Conservation (phyloP, 2,797 vertebrate species). For the Tiaroga cobitis region DNA sequence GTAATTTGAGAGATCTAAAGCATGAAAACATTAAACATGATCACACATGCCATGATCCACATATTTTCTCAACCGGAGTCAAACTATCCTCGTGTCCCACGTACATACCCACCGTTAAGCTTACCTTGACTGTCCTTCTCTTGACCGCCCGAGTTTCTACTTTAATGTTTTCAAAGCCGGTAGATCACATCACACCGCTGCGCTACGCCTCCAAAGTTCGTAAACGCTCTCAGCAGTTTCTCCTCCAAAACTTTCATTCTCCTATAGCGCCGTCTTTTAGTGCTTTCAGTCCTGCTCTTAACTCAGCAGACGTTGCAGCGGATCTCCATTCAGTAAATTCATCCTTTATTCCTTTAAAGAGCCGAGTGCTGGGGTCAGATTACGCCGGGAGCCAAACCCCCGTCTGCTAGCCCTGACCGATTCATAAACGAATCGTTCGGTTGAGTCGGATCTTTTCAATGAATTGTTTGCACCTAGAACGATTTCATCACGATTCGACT, state of each 20-base stretch:
- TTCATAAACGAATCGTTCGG: background rate
- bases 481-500: background rate
- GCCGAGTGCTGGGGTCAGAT: conserved; percentile 73
- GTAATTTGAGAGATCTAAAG: background rate
- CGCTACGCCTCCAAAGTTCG: conserved; percentile 52
- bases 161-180: conserved; percentile 46
- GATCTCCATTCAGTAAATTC: conserved; percentile 77
- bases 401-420: conserved; percentile 25
- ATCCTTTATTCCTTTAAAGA: conserved; percentile 84
- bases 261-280: conserved; percentile 34
- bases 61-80: background rate
- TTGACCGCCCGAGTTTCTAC: conserved; percentile 56
- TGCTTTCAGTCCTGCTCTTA: conserved; percentile 58
- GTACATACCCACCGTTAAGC: conserved; percentile 4
- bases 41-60: background rate
- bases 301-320: conserved; percentile 60
- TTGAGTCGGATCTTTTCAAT: conserved; percentile 7
- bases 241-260: conserved; percentile 48
- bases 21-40: background rate
- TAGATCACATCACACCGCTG: conserved; percentile 52
- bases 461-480: background rate
- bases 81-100: background rate
- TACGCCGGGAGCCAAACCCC: conserved; percentile 73
- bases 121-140: conserved; percentile 72
- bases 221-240: conserved; percentile 47